Evolutionary conservation across 2,888 invertebrate genomes (phyloP), one percentile per base, ranked within the genome.

Genomic region (Tiphia femorata): DNA sequence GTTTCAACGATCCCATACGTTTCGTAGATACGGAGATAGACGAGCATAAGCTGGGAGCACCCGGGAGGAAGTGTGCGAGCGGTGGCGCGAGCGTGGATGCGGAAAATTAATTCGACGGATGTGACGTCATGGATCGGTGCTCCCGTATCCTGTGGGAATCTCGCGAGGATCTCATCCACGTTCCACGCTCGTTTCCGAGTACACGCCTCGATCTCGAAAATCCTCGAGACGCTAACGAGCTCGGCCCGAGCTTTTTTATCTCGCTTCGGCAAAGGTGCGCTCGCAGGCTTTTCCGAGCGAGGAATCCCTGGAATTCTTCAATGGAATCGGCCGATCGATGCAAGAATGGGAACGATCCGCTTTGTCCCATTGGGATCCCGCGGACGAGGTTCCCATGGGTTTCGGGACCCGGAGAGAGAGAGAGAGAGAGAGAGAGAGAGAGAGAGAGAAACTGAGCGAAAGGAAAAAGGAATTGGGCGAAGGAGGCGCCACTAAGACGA

Each of bases 51-150:
- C n/a, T n/a, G n/a, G n/a, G n/a, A n/a, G n/a, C n/a, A n/a, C n/a
- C n/a, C n/a, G n/a, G 33, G 14, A n/a, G 12, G 8, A 33, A n/a
- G 33, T 5, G 14, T 25, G 25, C 5, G 25, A 25, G 25, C 25
- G 25, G 12, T 33, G 4, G 12, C 33, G 33, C 33, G 59, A 53
- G 62, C 64, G 62, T 62, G 50, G 49, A 59, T 47, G 57, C 59
- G 53, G 64, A 69, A 72, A 74, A 74, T 75, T 74, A 67, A 74
- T 75, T 72, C 67, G 53, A 61, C 73, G 75, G 75, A 75, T 72
- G 66, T 72, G 72, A 76, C 71, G 72, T 75, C 60, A 62, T 33
- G 60, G 71, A 76, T 73, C 69, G 78, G 62, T 77, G 67, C 67
- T 63, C 49, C 47, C 60, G 61, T 63, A 70, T 73, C 73, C 73